phyloP scores from a whole-genome alignment of 2,797 vertebrate genomes.

The Galaxias olidus region DNA sequence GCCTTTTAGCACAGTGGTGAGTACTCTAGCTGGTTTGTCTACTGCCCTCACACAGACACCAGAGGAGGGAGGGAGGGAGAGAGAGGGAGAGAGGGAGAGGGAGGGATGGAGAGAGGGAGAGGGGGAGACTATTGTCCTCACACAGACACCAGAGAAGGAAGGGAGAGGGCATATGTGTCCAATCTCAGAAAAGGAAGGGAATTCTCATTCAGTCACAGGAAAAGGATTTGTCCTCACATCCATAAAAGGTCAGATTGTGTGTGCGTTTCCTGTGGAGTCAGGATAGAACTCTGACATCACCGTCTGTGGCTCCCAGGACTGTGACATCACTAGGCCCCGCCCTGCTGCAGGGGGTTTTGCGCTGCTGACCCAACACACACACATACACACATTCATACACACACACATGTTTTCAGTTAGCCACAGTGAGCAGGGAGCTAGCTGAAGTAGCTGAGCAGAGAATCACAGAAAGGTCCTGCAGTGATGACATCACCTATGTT shows the following conservation, averaged over 20 bases:
- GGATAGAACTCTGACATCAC: not conserved
- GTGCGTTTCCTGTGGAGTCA: not conserved
- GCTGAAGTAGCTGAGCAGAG: not conserved
- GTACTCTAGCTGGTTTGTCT: too few relatives aligned
- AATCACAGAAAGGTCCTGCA: not conserved
- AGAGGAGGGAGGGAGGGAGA: not conserved
- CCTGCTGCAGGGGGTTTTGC: too few relatives aligned
- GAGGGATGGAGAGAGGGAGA: not conserved
- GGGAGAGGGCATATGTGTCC: not conserved
- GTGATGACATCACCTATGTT: too few relatives aligned
- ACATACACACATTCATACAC: not conserved
- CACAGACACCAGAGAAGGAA: not conserved
- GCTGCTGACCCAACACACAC: not conserved
- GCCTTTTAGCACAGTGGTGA: too few relatives aligned
- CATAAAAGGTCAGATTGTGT: not conserved
- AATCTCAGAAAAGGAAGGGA: not conserved
- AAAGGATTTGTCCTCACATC: not conserved
- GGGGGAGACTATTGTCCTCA: not conserved
- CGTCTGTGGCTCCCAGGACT: not conserved
- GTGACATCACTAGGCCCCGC: not conserved
- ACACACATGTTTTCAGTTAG: slow-evolving; percentile 3
- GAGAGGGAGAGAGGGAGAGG: not conserved
- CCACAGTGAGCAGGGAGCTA: not conserved
- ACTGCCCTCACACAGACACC: not conserved
- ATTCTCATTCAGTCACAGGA: slow-evolving; percentile 3